Evolutionary conservation across 2,113 vertebrate genomes (phyloP).

Genomic region (Nerophis ophidion): DNA sequence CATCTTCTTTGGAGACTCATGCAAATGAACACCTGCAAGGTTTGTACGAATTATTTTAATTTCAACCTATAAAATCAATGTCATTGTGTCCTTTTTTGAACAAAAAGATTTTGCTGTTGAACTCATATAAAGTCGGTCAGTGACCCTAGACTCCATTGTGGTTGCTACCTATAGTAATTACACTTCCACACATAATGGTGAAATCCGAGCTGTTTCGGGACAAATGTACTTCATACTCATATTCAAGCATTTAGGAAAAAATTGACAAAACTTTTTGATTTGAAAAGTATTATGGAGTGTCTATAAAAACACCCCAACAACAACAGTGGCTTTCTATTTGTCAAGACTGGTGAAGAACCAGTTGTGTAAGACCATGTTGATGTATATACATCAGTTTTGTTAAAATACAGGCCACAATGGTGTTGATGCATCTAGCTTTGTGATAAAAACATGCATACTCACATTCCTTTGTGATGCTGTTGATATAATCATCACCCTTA

Average conservation of each 20-base stretch:
- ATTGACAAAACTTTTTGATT: too few species aligned
- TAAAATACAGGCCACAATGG: not conserved
- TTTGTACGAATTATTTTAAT: not conserved
- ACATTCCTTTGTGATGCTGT: not conserved
- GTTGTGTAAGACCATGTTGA: too few species aligned
- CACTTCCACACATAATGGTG: not conserved
- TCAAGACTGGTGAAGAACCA: too few species aligned
- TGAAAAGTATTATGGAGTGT: too few species aligned
- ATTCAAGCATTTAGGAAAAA: too few species aligned
- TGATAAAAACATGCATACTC: not conserved
- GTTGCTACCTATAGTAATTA: not conserved
- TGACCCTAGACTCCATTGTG: not conserved
- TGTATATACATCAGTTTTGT: too few species aligned
- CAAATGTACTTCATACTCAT: not conserved
- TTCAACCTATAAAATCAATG: not conserved
- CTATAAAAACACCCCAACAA: too few species aligned
- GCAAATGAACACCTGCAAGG: constrained; percentile 12
- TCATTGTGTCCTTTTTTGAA: constrained; percentile 7
- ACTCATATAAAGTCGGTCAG: not conserved
- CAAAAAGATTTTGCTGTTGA: not conserved
- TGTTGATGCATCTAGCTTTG: not conserved
- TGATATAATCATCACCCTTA: not conserved
- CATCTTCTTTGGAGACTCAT: not conserved
- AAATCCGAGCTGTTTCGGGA: not conserved
- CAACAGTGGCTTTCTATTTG: too few species aligned